Base-by-base conservation (phyloP, 1,140 invertebrate species). In the Drosophila bocki region DNA sequence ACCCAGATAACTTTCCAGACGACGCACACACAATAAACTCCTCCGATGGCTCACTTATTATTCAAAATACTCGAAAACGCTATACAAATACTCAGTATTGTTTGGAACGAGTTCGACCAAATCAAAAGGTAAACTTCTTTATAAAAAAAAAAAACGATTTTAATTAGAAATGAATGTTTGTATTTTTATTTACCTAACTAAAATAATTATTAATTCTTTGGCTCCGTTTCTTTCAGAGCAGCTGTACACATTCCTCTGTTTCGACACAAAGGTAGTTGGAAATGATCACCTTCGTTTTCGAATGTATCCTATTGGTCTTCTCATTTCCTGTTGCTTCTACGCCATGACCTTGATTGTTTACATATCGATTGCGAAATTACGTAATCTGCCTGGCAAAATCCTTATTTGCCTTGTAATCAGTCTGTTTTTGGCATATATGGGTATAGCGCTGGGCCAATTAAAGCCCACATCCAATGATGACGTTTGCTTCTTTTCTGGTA, bases 361-460 rank as follows among this genome's bases (percentile, higher is more conserved):
- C 87, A 87, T 93, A n/a, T 94, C 93, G 4, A 92, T 96, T 32
- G 95, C 95, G 0, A 93, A 93, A 17, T 92, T 96, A 26, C 93
- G 94, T 35, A 96, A 96, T 92, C 93, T 96, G 17, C 96, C 96
- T 47, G 96, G 96, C 1, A 95, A 95, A 75, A 96, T 95, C 2
- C 88, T 96, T 12, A 96, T 96, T 93, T 95, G 95, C 75, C 94
- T 96, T 78, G 94, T 95, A 2, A 92, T 93, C 57, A 95, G 94
- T 82, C 94, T 96, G 64, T 92, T 96, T 58, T 70, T 94, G 8
- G 95, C 94, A 2, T 96, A 94, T 82, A 74, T 93, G 32, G 95
- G 94, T 63, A 93, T 96, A 19, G 94, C 94, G 7, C 81, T 94
- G 26, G 94, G 94, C 1, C 94, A 95, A 75, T 80, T 94, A 15